phyloP scores from a whole-genome alignment of 2,888 invertebrate genomes.

The Harpalus rubripes region DNA sequence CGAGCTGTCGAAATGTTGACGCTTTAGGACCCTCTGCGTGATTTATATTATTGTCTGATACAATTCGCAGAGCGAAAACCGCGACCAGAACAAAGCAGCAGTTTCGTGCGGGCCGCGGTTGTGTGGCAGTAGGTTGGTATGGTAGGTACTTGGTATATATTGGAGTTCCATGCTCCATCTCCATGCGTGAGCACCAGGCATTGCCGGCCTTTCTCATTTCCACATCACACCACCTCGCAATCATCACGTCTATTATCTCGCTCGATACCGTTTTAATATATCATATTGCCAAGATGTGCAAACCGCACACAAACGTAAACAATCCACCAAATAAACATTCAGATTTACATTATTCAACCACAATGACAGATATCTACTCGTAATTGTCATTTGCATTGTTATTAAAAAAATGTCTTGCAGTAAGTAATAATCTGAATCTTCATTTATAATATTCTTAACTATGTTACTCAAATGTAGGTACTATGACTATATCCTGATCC shows the following conservation, averaged over 20 bases:
- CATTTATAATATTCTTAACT: too few relatives aligned
- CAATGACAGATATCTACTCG: not conserved
- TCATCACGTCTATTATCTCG: conserved; percentile 32
- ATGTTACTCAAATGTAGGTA: too few relatives aligned
- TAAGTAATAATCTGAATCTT: too few relatives aligned
- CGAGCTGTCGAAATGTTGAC: conserved; percentile 64
- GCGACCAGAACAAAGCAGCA: conserved; percentile 55
- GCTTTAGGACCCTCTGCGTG: conserved; percentile 55
- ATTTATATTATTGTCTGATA: conserved; percentile 66
- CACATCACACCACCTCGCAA: conserved; percentile 31
- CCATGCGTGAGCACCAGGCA: conserved; percentile 1
- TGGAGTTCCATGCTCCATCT: not conserved
- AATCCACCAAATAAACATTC: not conserved
- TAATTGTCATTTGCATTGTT: too few relatives aligned
- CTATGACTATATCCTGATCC: too few relatives aligned
- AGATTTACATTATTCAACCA: not conserved
- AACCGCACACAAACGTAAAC: not conserved
- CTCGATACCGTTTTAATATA: conserved; percentile 35
- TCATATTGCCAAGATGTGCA: not conserved
- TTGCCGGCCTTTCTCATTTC: conserved; percentile 12
- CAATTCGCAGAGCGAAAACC: conserved; percentile 61
- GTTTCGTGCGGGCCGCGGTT: conserved; percentile 14
- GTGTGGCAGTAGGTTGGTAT: not conserved
- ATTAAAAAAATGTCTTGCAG: too few relatives aligned
- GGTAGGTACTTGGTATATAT: too few relatives aligned